Evolutionary conservation across 2,113 vertebrate genomes (phyloP).

Genomic region (Promerops cafer): DNA sequence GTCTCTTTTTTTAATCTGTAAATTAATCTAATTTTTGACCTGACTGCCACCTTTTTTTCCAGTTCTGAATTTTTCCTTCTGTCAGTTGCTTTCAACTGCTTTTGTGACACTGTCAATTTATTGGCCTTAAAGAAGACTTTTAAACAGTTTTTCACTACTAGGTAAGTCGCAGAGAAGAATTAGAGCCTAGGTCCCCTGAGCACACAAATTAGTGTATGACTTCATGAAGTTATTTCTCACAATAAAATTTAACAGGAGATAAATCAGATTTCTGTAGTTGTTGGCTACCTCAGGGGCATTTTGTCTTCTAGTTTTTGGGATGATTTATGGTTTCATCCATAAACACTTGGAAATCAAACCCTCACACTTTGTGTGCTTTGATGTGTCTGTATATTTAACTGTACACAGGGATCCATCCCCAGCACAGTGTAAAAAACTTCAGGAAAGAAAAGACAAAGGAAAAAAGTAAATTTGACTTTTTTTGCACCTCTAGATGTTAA

Average conservation of each 20-base stretch:
- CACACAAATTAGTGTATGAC: neutral
- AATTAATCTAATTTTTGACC: neutral
- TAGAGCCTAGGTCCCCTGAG: neutral
- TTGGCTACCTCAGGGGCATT: neutral
- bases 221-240: neutral
- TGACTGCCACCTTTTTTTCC: neutral
- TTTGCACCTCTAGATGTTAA: neutral
- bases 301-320: neutral
- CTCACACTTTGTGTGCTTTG: neutral
- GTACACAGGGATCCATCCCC: neutral
- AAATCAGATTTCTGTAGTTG: neutral
- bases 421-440: neutral
- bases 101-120: neutral
- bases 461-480: neutral
- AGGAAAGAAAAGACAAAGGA: neutral
- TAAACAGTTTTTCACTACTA: neutral
- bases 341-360: neutral
- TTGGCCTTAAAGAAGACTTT: neutral
- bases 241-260: neutral
- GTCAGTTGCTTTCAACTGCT: neutral
- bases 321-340: neutral
- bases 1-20: neutral
- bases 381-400: neutral
- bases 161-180: neutral
- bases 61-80: neutral